Evolutionary conservation across 2,113 vertebrate species (phyloP).

Genomic region (Donacobius atricapilla): DNA sequence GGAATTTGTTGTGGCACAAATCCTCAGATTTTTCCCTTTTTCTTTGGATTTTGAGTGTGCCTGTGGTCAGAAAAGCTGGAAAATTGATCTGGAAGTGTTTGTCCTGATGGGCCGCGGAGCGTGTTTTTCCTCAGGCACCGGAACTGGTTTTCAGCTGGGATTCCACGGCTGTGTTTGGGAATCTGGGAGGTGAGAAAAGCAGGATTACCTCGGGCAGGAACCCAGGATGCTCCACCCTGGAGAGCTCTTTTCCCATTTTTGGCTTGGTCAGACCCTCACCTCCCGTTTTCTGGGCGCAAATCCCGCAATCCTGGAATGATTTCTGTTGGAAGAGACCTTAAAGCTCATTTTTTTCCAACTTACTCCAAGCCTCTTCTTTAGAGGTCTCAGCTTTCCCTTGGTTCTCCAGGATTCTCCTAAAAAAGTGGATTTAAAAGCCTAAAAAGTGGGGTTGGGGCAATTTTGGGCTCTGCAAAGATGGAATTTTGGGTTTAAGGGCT

Average conservation of each 20-base stretch:
- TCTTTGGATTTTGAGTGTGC: not conserved
- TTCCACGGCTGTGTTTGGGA: not conserved
- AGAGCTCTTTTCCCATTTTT: not conserved
- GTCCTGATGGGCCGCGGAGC: not conserved
- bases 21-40: not conserved
- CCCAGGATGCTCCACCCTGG: rapidly evolving
- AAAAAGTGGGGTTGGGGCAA: not conserved
- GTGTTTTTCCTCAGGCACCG: not conserved
- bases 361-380: not conserved
- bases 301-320: not conserved
- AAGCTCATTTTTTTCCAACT: not conserved
- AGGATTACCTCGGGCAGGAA: rapidly evolving
- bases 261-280: not conserved
- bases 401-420: not conserved
- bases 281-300: not conserved
- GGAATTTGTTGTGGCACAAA: not conserved
- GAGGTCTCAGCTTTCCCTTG: not conserved
- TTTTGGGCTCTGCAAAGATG: not conserved
- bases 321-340: not conserved
- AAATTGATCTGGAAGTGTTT: not conserved
- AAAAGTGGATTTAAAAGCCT: not conserved
- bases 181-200: not conserved
- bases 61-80: not conserved
- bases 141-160: not conserved
- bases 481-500: not conserved